A percentile compares a stretch with the other conserved stretches of the same genome.
Conservation (phyloP, 2,113 vertebrate genomes). For the Rana temporaria region DNA sequence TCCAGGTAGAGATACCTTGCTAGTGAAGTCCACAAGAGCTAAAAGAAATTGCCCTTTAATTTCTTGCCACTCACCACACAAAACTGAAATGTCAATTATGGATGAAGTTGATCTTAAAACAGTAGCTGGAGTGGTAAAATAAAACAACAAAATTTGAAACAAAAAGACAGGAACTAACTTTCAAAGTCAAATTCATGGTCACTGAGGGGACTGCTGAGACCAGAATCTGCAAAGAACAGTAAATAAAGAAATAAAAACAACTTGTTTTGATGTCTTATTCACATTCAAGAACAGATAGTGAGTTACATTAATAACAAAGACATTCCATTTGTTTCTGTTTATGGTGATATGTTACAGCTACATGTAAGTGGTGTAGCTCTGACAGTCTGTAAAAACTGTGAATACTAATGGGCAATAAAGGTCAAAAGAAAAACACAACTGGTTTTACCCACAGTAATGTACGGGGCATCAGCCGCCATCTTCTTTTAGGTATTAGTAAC, state of each 20-base stretch:
- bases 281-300: constrained; percentile 53
- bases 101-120: constrained; percentile 6
- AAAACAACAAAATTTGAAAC: constrained; percentile 66
- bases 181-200: constrained; percentile 94
- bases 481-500: too few relatives aligned
- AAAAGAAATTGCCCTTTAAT: too few relatives aligned
- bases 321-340: constrained; percentile 38
- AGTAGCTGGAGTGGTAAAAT: constrained; percentile 66
- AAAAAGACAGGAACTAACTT: constrained; percentile 94
- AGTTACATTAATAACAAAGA: constrained; percentile 71
- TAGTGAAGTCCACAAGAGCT: too few relatives aligned
- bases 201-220: constrained; percentile 95
- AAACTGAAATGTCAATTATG: too few relatives aligned
- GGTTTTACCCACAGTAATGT: too few relatives aligned
- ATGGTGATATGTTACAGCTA: background rate
- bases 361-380: background rate
- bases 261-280: constrained; percentile 40
- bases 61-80: too few relatives aligned
- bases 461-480: too few relatives aligned
- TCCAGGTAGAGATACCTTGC: too few relatives aligned
- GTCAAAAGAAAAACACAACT: too few relatives aligned
- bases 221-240: constrained; percentile 95
- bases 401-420: background rate
- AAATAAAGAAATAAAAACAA: constrained; percentile 73
- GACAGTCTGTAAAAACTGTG: constrained; percentile 21